A percentile compares a stretch with the other conserved stretches of the same genome.
Evolutionary conservation across 2,888 invertebrate species (phyloP).

Genomic region (Tenthredo amoena): DNA sequence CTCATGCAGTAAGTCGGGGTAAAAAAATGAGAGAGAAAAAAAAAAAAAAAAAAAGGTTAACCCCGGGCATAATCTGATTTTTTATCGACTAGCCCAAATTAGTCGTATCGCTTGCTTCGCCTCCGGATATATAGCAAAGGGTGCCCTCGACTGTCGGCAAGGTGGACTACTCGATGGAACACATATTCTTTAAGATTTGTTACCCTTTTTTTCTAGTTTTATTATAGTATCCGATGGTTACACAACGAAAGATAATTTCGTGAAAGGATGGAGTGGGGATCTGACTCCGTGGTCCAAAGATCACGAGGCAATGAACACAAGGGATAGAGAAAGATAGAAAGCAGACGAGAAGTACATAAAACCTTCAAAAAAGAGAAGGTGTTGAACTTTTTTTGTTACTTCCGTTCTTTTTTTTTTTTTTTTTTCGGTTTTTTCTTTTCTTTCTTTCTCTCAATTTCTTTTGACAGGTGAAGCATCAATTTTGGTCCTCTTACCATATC

Average conservation of each 20-base stretch:
- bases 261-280: constrained; percentile 40
- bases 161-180: background rate
- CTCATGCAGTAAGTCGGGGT: background rate
- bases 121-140: constrained; percentile 10
- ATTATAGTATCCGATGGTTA: background rate
- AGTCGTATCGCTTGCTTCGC: constrained; percentile 30
- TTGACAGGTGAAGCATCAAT: constrained; percentile 40
- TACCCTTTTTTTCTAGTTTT: constrained; percentile 30
- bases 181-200: background rate
- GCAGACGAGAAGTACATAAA: background rate
- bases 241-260: background rate
- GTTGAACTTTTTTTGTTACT: background rate
- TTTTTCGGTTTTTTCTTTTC: background rate
- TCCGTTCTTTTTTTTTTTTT: background rate
- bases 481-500: constrained; percentile 16
- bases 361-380: constrained; percentile 1
- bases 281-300: constrained; percentile 32
- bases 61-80: constrained; percentile 22
- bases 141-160: background rate
- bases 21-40: background rate
- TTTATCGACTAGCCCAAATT: constrained; percentile 35
- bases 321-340: background rate
- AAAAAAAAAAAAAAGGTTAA: background rate
- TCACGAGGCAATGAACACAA: background rate
- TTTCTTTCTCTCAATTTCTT: background rate